phyloP scores from a whole-genome alignment of 1,140 invertebrate genomes.

The Forficula auricularia region DNA sequence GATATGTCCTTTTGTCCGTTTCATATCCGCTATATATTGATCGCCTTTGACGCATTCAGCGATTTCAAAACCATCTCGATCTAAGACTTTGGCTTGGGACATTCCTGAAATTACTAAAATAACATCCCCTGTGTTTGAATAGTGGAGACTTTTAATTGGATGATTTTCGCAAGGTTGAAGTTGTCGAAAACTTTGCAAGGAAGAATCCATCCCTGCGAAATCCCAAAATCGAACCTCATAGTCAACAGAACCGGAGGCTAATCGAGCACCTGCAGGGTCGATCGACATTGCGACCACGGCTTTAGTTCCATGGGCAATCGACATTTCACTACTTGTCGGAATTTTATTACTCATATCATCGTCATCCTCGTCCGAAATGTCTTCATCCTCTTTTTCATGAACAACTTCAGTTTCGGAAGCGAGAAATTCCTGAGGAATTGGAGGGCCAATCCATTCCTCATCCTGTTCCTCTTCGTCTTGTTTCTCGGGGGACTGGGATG shows the following conservation, averaged over 20 bases:
- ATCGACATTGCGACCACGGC: slow-evolving; percentile 72
- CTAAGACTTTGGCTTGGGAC: slow-evolving; percentile 81
- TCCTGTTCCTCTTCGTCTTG: slow-evolving; percentile 28
- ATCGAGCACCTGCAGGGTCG: slow-evolving; percentile 79
- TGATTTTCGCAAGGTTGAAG: slow-evolving; percentile 88
- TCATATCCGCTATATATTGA: slow-evolving; percentile 90
- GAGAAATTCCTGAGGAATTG: slow-evolving; percentile 26
- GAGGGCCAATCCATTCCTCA: slow-evolving; percentile 40
- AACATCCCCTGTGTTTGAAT: slow-evolving; percentile 82
- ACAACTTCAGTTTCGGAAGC: slow-evolving; percentile 18
- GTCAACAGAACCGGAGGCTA: slow-evolving; percentile 85
- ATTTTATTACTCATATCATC: slow-evolving; percentile 41
- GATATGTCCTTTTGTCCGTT: slow-evolving; percentile 87
- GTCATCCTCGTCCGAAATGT: slow-evolving; percentile 34
- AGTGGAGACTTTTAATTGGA: slow-evolving; percentile 77
- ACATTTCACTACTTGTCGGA: slow-evolving; percentile 62
- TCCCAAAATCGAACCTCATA: slow-evolving; percentile 96
- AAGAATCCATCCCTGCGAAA: slow-evolving; percentile 92
- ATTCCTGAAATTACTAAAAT: slow-evolving; percentile 88
- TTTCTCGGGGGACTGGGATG: slow-evolving; percentile 19
- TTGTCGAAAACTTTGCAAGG: slow-evolving; percentile 76
- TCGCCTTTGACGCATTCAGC: slow-evolving; percentile 92
- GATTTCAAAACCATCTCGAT: slow-evolving; percentile 89
- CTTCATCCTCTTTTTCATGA: slow-evolving; percentile 32
- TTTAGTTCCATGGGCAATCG: slow-evolving; percentile 69